Base-by-base conservation (phyloP, 1,140 invertebrate genomes). In the Mesaphorura yosii region DNA sequence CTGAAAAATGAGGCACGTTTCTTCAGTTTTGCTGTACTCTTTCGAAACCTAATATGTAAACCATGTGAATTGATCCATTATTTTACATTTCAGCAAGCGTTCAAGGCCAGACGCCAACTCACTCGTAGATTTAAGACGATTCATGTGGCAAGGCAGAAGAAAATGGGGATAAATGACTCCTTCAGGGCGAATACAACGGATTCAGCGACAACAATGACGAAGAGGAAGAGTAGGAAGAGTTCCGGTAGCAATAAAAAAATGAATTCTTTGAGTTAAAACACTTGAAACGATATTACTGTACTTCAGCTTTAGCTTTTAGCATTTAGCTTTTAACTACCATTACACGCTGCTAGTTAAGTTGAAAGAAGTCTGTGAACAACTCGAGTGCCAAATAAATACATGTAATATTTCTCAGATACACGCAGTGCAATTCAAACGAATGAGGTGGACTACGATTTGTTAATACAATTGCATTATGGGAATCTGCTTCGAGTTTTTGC, bases 1-100 rank as follows among this genome's bases (percentile, higher is more conserved):
- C 69, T 81, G 1, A 80, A 79, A 66, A 69, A 72, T 55, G 74
- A 76, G 64, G 67, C 68, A 55, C 26, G 48, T 15, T 31, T 14
- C 6, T n/a, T n/a, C n/a, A n/a, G n/a, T n/a, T n/a, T n/a, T n/a
- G n/a, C n/a, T 17, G 29, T 47, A 38, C 23, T 19, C 15, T 41
- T 38, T 40, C 42, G 53, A 1, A 48, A n/a, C 28, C 25, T 38
- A 7, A 22, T 17, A 48, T 23, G 37, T 12, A 23, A 42, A 51
- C 38, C 44, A 38, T 47, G 19, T 37, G n/a, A 57, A 26, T 48
- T 55, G 56, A 3, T 37, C 22, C 48, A 34, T 40, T 55, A 53
- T 59, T 62, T 61, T 61, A 53, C 48, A 55, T 71, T 69, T 46
- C 66, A 75, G 72, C 71, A 70, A 65, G 62, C 69, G 4, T 67